Percentiles rank a stretch among this genome's conserved stretches.
Evolutionary conservation across 2,888 invertebrate species (phyloP).

Genomic region (Serripes groenlandicus): DNA sequence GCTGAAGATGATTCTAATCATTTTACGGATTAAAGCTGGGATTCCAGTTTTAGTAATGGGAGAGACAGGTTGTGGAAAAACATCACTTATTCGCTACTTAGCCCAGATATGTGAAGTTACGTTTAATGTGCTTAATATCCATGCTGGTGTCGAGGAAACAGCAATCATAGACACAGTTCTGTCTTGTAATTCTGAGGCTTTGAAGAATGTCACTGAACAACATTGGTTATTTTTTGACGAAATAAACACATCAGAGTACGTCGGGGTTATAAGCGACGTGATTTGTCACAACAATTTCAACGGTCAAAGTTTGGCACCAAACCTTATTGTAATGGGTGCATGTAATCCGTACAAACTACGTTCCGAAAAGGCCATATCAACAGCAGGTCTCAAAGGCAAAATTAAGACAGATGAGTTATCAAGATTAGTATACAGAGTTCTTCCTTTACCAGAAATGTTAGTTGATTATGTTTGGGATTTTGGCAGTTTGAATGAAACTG

Average conservation of each 20-base stretch:
- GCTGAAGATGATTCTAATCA: conserved; percentile 74
- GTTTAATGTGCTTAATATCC: conserved; percentile 71
- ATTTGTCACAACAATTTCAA: conserved; percentile 69
- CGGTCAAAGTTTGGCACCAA: conserved; percentile 67
- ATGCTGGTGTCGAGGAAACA: conserved; percentile 69
- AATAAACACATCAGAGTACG: conserved; percentile 74
- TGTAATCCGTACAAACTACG: conserved; percentile 77
- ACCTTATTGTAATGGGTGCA: conserved; percentile 70
- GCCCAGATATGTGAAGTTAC: conserved; percentile 66
- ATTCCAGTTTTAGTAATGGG: conserved; percentile 78
- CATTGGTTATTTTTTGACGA: conserved; percentile 77
- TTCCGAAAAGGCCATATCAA: conserved; percentile 55
- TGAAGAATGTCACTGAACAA: conserved; percentile 16
- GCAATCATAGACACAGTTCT: conserved; percentile 51
- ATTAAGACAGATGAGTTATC: conserved; percentile 72
- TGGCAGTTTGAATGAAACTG: conserved; percentile 69
- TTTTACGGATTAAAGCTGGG: conserved; percentile 66
- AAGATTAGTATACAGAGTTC: conserved; percentile 72
- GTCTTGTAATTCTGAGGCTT: conserved; percentile 45
- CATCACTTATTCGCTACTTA: conserved; percentile 72
- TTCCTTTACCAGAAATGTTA: conserved; percentile 75
- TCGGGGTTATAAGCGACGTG: conserved; percentile 70
- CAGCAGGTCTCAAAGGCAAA: conserved; percentile 71
- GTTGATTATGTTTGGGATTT: conserved; percentile 78
- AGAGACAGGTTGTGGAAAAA: conserved; percentile 80